Evolutionary conservation across 2,797 vertebrate genomes (phyloP).

Genomic region (Sebastes taczanowskii): DNA sequence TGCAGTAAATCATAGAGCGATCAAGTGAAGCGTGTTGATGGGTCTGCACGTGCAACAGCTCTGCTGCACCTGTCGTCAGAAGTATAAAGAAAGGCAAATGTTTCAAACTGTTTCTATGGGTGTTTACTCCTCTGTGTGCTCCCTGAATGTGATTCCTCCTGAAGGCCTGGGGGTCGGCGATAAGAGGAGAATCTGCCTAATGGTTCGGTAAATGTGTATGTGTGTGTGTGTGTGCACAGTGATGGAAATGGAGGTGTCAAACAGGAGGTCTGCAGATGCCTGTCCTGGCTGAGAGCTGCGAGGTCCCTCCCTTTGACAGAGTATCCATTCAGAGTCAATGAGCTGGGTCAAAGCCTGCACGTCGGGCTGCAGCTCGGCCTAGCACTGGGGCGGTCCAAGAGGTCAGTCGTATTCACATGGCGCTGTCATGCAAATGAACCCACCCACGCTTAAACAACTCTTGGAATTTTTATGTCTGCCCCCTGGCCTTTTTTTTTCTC

Average conservation of each 20-base stretch:
- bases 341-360: conserved; percentile 97
- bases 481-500: conserved; percentile 84
- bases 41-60: conserved; percentile 90
- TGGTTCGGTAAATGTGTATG: conserved; percentile 16
- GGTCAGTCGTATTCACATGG: conserved; percentile 94
- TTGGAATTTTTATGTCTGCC: conserved; percentile 99
- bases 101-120: conserved; percentile 25
- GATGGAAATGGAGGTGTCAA: conserved; percentile 75
- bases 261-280: conserved; percentile 96
- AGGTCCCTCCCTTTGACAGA: conserved; percentile 96
- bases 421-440: conserved; percentile 99
- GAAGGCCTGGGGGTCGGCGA: conserved; percentile 39
- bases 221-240: background rate
- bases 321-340: conserved; percentile 99
- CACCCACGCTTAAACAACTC: conserved; percentile 97
- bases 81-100: conserved; percentile 21
- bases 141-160: background rate
- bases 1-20: conserved; percentile 91
- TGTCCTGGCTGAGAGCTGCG: conserved; percentile 84
- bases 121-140: conserved; percentile 33
- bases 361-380: conserved; percentile 95
- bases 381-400: conserved; percentile 96
- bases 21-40: conserved; percentile 92
- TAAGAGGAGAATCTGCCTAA: conserved; percentile 51
- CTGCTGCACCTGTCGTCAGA: conserved; percentile 88